These are phyloP conservation scores for mouse (Mus musculus) DNA, from an alignment of 2,113 vertebrate genomes.

Conservation along the genomic window GRCm39 chr4:81884501-81885000, in stretches of 20 bases:
- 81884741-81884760: constrained; percentile 83
- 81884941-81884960: constrained; percentile 50
- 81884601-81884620: constrained; percentile 80
- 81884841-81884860: constrained; percentile 82
- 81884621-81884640: constrained; percentile 80
- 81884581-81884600: constrained; percentile 75
- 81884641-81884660: constrained; percentile 80
- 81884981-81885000: constrained; percentile 61
- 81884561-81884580: constrained; percentile 76
- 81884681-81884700: constrained; percentile 80
- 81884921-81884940: constrained; percentile 70
- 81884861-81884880: constrained; percentile 75
- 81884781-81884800: constrained; percentile 80
- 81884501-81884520: constrained; percentile 64
- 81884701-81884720: constrained; percentile 81
- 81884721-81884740: constrained; percentile 81
- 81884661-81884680: constrained; percentile 83
- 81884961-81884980: constrained; percentile 60
- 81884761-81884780: constrained; percentile 80
- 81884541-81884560: constrained; percentile 73
- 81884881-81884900: constrained; percentile 49
- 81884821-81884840: constrained; percentile 77
- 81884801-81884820: constrained; percentile 82
- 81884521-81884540: constrained; percentile 50
- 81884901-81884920: not conserved